Evolutionary conservation across 2,888 invertebrate genomes (phyloP), one percentile per base, ranked within the genome.

Genomic region (Acronicta leporina): DNA sequence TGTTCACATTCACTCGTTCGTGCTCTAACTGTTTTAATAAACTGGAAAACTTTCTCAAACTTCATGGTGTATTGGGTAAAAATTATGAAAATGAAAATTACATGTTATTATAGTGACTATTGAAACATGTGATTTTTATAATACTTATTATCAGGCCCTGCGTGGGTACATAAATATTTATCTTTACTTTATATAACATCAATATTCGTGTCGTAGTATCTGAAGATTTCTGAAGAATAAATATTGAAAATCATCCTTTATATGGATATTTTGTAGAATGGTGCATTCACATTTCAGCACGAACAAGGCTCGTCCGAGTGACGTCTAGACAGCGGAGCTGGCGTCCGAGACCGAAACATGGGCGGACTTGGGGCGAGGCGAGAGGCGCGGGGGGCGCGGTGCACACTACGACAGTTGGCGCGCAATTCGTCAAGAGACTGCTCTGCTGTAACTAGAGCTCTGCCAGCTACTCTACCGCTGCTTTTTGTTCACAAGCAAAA

Each of bases 401-500:
- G 62, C 62, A 67, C 74, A 75, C 68, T 65, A 64, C 68, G 67
- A 71, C 73, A 77, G 56, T 67, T 66, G 53, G 64, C 57, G 76
- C 63, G 79, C 83, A 85, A 88, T 89, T 80, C 83, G 82, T 88
- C 88, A 87, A 82, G 79, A 81, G 71, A 73, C 63, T 62, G 72
- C 79, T 83, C 74, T 75, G 58, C 74, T 73, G 62, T 72, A 75
- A 75, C 76, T 68, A 71, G 68, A 69, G 72, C 56, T 66, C 51
- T 33, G 58, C 59, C 70, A 63, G 59, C 59, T 71, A 63, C 59
- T 68, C 60, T 52, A 15, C 57, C 60, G 25, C 59, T 67, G 67
- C 64, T 77, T 82, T 83, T 82, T 82, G 75, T 81, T 71, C 75
- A 70, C 68, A 60, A 58, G 48, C 55, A 71, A 77, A 79, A 81